phyloP scores from a whole-genome alignment of 2,113 vertebrate species.

The Hiodon alosoides region DNA sequence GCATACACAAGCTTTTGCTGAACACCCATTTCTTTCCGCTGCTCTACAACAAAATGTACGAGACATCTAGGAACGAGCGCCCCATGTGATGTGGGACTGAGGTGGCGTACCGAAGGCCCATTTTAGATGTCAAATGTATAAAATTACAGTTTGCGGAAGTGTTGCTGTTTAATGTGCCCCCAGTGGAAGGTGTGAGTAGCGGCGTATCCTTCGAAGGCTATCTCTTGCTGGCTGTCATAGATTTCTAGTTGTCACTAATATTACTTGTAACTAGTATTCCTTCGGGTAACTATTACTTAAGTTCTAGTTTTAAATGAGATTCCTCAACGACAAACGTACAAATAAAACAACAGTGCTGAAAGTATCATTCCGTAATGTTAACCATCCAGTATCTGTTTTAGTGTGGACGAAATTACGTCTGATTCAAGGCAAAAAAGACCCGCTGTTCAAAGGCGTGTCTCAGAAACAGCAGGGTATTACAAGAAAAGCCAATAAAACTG shows the following conservation, averaged over 20 bases:
- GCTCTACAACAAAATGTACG: slow-evolving; percentile 46
- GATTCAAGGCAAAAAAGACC: too few relatives aligned
- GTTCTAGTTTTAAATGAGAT: too few relatives aligned
- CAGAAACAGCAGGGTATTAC: too few relatives aligned
- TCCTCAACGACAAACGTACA: too few relatives aligned
- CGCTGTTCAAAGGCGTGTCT: too few relatives aligned
- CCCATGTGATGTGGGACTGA: slow-evolving; percentile 42
- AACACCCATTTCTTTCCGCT: slow-evolving; percentile 27
- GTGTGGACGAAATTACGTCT: too few relatives aligned
- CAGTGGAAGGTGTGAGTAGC: slow-evolving; percentile 26
- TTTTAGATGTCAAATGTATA: slow-evolving; percentile 42
- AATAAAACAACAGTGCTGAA: too few relatives aligned
- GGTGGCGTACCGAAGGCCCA: slow-evolving; percentile 37
- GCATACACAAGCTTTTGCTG: slow-evolving; percentile 4
- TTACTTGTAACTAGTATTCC: neutral
- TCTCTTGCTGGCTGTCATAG: too few relatives aligned
- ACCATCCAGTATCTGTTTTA: too few relatives aligned
- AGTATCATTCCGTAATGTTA: too few relatives aligned
- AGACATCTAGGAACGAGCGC: slow-evolving; percentile 46
- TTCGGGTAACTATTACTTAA: too few relatives aligned
- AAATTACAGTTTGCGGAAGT: slow-evolving; percentile 43
- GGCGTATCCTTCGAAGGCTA: neutral
- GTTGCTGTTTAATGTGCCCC: slow-evolving; percentile 28
- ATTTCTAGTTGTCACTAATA: neutral
- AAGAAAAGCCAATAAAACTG: too few relatives aligned